Evolutionary conservation across 2,113 vertebrate species (phyloP).

Genomic region (Pollachius pollachius): DNA sequence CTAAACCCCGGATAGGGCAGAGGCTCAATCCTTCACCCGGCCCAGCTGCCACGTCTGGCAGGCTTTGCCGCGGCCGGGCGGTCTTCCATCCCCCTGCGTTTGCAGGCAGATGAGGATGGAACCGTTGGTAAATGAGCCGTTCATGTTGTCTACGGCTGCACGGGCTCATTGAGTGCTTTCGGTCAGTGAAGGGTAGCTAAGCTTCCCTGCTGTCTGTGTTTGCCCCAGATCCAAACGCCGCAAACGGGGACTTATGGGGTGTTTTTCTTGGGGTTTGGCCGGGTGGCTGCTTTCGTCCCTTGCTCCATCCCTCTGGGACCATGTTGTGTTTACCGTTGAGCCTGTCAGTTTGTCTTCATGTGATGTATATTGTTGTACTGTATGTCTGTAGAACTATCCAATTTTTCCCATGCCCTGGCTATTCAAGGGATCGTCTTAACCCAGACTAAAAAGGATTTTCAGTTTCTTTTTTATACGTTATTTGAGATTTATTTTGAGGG

Average conservation of each 20-base stretch:
- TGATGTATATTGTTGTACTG: no score
- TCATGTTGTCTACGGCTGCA: slow-evolving; percentile 27
- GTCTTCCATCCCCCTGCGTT: slow-evolving; percentile 1
- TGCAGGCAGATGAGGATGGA: slow-evolving; percentile 12
- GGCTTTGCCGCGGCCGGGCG: slow-evolving; percentile 17
- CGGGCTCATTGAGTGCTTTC: slow-evolving; percentile 22
- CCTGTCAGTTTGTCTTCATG: no score
- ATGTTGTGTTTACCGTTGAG: no score
- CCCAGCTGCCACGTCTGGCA: background rate
- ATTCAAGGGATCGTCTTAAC: no score
- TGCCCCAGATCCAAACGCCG: background rate
- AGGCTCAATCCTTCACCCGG: background rate
- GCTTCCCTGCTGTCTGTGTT: slow-evolving; percentile 21
- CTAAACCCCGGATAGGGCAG: background rate
- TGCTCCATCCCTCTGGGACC: no score
- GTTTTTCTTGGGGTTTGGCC: no score
- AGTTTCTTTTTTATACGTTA: no score
- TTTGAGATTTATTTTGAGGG: no score
- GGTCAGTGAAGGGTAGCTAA: slow-evolving; percentile 34
- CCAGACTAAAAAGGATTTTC: no score
- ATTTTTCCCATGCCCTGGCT: no score
- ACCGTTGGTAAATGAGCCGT: slow-evolving; percentile 48
- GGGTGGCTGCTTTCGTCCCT: no score
- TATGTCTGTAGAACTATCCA: no score
- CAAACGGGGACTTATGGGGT: background rate